A percentile compares a stretch with the other conserved stretches of the same genome.
These are phyloP conservation scores for Argyresthia albistria DNA, from an alignment of 2,888 invertebrate species.

Conservation along the genomic window DNA sequence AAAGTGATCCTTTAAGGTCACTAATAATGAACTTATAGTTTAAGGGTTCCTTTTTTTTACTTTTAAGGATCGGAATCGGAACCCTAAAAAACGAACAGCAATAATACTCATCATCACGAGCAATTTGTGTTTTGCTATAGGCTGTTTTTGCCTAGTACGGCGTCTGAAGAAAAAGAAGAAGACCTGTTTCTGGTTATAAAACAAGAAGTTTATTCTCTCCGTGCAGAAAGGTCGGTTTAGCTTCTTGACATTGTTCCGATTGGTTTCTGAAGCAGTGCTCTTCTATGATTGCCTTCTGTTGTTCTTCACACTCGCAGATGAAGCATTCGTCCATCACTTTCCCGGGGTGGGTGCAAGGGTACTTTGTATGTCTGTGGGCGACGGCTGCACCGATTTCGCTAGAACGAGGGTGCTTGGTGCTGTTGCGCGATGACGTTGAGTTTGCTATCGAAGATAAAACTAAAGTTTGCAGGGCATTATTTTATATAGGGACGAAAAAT, in stretches of 20 bases:
- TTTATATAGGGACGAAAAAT: background rate
- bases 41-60: too few species aligned
- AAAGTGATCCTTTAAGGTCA: too few species aligned
- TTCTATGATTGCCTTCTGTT: slow-evolving; percentile 20
- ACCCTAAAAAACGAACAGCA: too few species aligned
- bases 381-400: background rate
- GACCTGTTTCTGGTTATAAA: too few species aligned
- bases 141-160: too few species aligned
- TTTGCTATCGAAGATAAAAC: background rate
- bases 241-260: slow-evolving; percentile 21
- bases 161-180: too few species aligned
- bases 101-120: too few species aligned
- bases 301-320: slow-evolving; percentile 40
- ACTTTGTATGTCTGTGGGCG: slow-evolving; percentile 27
- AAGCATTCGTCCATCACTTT: slow-evolving; percentile 35
- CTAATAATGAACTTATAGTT: too few species aligned
- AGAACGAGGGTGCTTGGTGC: background rate
- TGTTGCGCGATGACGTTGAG: background rate
- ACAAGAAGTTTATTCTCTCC: slow-evolving; percentile 10
- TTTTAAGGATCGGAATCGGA: too few species aligned
- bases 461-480: background rate
- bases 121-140: too few species aligned
- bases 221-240: slow-evolving; percentile 28
- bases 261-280: slow-evolving; percentile 48
- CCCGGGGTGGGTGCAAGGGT: slow-evolving; percentile 28